Evolutionary conservation across 2,113 vertebrate genomes (phyloP).

Genomic region (Leiothrix lutea): DNA sequence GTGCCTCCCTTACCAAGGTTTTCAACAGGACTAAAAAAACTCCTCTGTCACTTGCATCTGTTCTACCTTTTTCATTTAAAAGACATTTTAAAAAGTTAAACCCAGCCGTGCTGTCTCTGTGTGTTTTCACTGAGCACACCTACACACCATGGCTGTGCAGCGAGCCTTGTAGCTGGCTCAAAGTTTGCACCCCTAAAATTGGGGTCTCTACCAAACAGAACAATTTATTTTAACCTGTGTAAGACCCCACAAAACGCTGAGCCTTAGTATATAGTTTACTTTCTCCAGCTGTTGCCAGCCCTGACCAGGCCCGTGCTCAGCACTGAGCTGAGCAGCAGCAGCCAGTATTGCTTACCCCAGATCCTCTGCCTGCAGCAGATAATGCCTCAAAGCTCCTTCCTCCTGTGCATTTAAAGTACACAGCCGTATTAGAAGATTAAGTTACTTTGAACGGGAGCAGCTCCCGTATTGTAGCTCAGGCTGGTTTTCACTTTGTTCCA

Average conservation of each 20-base stretch:
- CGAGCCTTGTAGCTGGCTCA: accelerated
- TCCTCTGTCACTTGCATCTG: not conserved
- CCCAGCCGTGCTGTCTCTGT: accelerated
- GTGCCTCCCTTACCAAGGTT: not conserved
- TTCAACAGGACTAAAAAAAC: not conserved
- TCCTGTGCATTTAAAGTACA: slow-evolving; percentile 27
- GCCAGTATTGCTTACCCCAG: not conserved
- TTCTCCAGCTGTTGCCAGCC: not conserved
- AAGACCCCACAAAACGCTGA: not conserved
- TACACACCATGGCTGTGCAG: accelerated
- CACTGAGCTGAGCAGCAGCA: not conserved
- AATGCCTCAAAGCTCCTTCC: slow-evolving; percentile 56
- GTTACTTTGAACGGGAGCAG: slow-evolving; percentile 12
- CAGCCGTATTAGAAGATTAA: slow-evolving; percentile 25
- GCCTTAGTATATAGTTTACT: not conserved
- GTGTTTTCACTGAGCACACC: not conserved
- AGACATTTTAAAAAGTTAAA: too few relatives aligned
- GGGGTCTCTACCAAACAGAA: accelerated
- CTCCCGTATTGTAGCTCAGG: not conserved
- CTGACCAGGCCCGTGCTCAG: accelerated
- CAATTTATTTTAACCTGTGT: not conserved
- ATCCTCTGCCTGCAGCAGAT: slow-evolving; percentile 19
- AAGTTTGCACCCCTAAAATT: not conserved
- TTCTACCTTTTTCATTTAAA: not conserved
- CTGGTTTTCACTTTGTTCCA: slow-evolving; percentile 41